Evolutionary conservation across 2,888 invertebrate genomes (phyloP).

Genomic region (Chrysopilus asiliformis): DNA sequence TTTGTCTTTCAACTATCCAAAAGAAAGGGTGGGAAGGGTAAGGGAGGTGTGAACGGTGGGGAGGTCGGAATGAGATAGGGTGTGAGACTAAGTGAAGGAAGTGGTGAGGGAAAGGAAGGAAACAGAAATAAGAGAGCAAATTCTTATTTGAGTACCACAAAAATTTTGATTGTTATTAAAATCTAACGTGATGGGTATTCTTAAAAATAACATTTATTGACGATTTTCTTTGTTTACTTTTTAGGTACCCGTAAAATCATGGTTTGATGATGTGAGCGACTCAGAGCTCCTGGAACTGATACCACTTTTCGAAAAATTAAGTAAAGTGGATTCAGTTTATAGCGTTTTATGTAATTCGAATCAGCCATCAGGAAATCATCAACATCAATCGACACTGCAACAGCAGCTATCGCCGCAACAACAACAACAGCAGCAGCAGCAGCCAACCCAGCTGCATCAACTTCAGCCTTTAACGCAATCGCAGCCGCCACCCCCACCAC

Average conservation of each 20-base stretch:
- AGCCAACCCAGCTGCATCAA: slow-evolving; percentile 8
- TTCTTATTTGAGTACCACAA: too few relatives aligned
- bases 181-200: too few relatives aligned
- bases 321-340: slow-evolving; percentile 94
- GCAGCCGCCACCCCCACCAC: slow-evolving; percentile 20
- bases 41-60: too few relatives aligned
- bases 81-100: too few relatives aligned
- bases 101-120: too few relatives aligned
- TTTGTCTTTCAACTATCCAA: too few relatives aligned
- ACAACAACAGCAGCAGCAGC: slow-evolving; percentile 9
- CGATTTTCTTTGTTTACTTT: slow-evolving; percentile 16
- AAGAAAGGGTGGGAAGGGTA: too few relatives aligned
- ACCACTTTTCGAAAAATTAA: slow-evolving; percentile 94
- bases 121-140: too few relatives aligned
- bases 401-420: slow-evolving; percentile 12
- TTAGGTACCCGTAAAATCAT: slow-evolving; percentile 94
- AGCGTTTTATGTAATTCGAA: slow-evolving; percentile 86
- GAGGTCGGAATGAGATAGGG: too few relatives aligned
- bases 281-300: slow-evolving; percentile 93
- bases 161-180: too few relatives aligned
- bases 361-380: slow-evolving; percentile 27
- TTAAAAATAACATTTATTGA: too few relatives aligned
- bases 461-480: slow-evolving; percentile 17
- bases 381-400: slow-evolving; percentile 19
- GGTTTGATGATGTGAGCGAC: slow-evolving; percentile 99